These are phyloP conservation scores for Pandemis heparana DNA, from an alignment of 2,888 invertebrate species.

Conservation along the genomic window DNA sequence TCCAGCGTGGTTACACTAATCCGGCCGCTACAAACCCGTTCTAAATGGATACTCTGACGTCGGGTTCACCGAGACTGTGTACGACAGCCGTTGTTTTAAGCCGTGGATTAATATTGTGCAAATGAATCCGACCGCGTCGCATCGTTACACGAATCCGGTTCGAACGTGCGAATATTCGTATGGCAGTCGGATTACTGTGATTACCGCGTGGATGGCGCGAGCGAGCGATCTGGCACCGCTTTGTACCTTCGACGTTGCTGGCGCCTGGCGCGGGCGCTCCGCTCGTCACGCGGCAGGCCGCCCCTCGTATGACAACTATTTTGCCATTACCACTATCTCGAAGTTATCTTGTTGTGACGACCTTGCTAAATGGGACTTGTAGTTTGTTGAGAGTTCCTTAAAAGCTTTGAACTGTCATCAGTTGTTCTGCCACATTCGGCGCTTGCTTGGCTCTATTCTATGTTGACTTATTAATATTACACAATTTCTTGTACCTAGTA, in stretches of 20 bases:
- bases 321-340: conserved; percentile 2
- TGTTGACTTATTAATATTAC: neutral
- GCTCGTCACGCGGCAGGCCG: neutral
- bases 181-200: neutral
- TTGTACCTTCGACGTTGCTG: neutral
- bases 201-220: neutral
- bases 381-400: neutral
- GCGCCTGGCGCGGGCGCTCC: neutral
- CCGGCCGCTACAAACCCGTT: neutral
- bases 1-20: conserved; percentile 2
- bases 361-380: neutral
- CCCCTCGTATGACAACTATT: neutral
- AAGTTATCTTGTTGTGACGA: neutral
- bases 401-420: neutral
- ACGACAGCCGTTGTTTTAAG: neutral
- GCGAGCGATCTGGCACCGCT: neutral
- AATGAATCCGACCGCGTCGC: neutral
- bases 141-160: neutral
- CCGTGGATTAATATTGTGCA: neutral
- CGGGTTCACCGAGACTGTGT: neutral
- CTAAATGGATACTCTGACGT: neutral
- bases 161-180: neutral
- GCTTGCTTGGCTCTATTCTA: neutral
- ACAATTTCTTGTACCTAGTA: neutral
- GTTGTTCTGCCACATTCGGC: neutral